Evolutionary conservation across 2,888 invertebrate genomes (phyloP), one percentile per base, ranked within the genome.

Genomic region (Sepioteuthis lessoniana): DNA sequence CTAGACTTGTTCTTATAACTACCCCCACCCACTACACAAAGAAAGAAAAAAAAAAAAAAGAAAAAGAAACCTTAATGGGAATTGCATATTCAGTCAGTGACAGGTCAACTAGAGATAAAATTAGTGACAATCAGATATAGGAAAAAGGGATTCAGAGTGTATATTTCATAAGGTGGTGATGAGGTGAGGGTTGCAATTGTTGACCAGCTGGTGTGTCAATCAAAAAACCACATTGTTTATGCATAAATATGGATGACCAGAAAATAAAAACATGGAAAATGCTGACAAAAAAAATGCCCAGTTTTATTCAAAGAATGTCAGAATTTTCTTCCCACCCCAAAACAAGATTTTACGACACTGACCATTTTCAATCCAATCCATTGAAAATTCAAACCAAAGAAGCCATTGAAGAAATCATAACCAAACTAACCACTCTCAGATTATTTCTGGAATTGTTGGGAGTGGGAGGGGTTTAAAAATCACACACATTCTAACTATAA

Each of bases 181-280:
- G 16, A 10, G 76, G n/a, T 3, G 10, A 16, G 76, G 19, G n/a
- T 1, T 8, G n/a, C 13, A 76, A 76, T 76, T 76, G n/a, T 76
- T 76, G 76, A 76, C n/a, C 76, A 76, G 76, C 76, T 76, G 76
- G n/a, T n/a, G 76, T n/a, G 76, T 76, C 76, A 76, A 76, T 76
- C 76, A 76, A 76, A n/a, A n/a, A 13, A 76, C 76, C 76, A 3
- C 76, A n/a, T 76, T 76, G 76, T 76, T 76, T 76, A 76, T 76
- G 76, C 76, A 76, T 19, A 76, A n/a, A n/a, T 76, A n/a, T n/a
- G n/a, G 10, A n/a, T n/a, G n/a, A 21, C 21, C n/a, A n/a, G 19
- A 76, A 76, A 55, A n/a, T 13, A 10, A 4, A 76, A 76, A 76
- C 31, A 76, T n/a, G 13, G 1, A 76, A 76, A 76, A n/a, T 31